Evolutionary conservation across 2,888 invertebrate species (phyloP).

Genomic region (Hyposoter didymator): DNA sequence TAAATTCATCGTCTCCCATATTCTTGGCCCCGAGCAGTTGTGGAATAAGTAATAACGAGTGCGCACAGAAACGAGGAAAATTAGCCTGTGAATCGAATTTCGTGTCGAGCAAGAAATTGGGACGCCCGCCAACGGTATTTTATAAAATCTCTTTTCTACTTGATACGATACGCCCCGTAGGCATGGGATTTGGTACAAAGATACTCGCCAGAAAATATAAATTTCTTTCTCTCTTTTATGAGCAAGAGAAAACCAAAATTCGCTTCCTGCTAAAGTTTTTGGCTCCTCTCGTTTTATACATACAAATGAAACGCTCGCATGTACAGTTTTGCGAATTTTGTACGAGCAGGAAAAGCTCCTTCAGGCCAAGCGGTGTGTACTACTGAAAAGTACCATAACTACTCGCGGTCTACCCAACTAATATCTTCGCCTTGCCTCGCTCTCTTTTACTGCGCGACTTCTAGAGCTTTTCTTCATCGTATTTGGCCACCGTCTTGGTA

Average conservation of each 20-base stretch:
- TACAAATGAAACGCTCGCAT: constrained; percentile 39
- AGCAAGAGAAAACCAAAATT: constrained; percentile 20
- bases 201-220: constrained; percentile 22
- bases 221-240: constrained; percentile 1
- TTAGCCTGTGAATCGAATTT: constrained; percentile 19
- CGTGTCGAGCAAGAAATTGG: constrained; percentile 1
- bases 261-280: constrained; percentile 17
- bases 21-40: background rate
- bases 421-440: constrained; percentile 35
- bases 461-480: constrained; percentile 45
- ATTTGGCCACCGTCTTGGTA: constrained; percentile 43
- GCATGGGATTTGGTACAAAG: constrained; percentile 32
- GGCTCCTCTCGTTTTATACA: constrained; percentile 30
- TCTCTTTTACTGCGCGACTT: constrained; percentile 44
- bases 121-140: constrained; percentile 27
- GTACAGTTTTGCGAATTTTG: constrained; percentile 43
- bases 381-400: constrained; percentile 51
- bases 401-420: constrained; percentile 53
- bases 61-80: constrained; percentile 7
- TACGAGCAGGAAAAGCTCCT: constrained; percentile 41
- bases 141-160: constrained; percentile 63
- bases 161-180: constrained; percentile 56
- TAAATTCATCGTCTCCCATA: background rate
- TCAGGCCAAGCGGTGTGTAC: constrained; percentile 16
- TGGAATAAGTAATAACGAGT: constrained; percentile 11